Base-by-base conservation (phyloP, 2,888 invertebrate species). In the Neoitamus cyanurus region DNA sequence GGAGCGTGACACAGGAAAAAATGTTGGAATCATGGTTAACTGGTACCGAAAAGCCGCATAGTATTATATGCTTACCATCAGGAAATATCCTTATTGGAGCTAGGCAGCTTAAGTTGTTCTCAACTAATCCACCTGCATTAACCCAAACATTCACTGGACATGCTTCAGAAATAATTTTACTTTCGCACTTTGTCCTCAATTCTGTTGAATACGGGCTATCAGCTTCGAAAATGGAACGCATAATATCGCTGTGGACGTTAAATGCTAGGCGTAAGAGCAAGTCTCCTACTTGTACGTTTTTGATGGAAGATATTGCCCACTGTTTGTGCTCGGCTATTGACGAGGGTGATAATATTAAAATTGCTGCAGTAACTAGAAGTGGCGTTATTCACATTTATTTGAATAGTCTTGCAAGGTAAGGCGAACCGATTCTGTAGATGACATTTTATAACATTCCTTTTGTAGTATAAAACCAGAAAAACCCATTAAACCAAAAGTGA, bases 331-430 rank as follows among this genome's bases (percentile, higher is more conserved):
- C 93, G 0, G 89, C 93, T 86, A 89, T 92, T 3, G 92, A 92
- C 9, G 93, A 93, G 3, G 93, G 93, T 0, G 88, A 90, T 9
- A 92, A 92, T 0, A 46, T 91, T 4, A 92, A 91, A 87, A 88
- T 91, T 90, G 90, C 93, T 87, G 90, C 92, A 89, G 87, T 93
- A 5, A 96, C 96, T 0, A 93, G 95, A 87, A 95, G 94, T 88
- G 98, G 98, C 0, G 94, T 95, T 5, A 93, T 96, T 48, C 95
- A 97, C 90, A 92, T 96, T 84, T 98, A 96, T 90, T 93, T 94
- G 80, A 95, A 96, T 88, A 93, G 94, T 87, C 92, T 96, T 46
- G 97, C 96, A 91, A 96, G 96, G 84, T 84, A 84, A 73, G n/a
- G 5, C 4, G 28, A 69, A 30, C 4, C 13, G 69, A 25, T 11